Base-by-base conservation (phyloP, 2,888 invertebrate genomes). In the Drosophila quasianomalipes region DNA sequence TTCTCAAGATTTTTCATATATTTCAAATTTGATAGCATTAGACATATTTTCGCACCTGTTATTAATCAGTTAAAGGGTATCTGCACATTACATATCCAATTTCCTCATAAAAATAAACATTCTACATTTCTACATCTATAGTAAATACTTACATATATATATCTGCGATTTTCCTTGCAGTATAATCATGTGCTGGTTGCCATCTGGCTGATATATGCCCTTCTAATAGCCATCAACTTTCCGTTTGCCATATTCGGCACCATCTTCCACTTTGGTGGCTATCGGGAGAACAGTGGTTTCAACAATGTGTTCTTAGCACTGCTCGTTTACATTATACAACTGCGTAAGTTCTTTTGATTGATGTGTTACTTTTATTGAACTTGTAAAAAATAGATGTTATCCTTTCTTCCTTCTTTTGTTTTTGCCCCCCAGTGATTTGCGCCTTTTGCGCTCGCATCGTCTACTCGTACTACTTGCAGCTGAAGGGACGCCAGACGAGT, bases 221-320 rank as follows among this genome's bases (percentile, higher is more conserved):
- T 81, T 4, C 1, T 91, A 0, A 31, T 77, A 49, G 82, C 76
- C 59, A 81, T 91, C n/a, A 53, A 70, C 28, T 92, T 86, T 75
- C 91, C 91, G 10, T 75, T 91, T 39, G 89, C 86, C 39, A 14
- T 91, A 5, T 55, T 90, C 0, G 90, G 92, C 12, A 81, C 82
- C 5, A 89, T 91, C 41, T 89, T 91, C 73, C 74, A 91, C 58
- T 91, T 78, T 53, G 91, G 91, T 4, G 79, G 77, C n/a, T 91
- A 88, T 54, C 89, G 91, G 5, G 77, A 79, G 28, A 28, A 70
- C 4, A 72, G 82, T 0, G 78, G 81, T 5, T 77, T 71, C 28
- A 10, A 64, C 6, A 91, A 79, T 55, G 53, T 89, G 1, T 54
- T 91, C 1, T 37, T 74, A 4, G 81, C 88, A 12, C 49, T 91